Conservation (phyloP, 92 coral and sea anemone genomes). For the Epizoanthus stellaris region DNA sequence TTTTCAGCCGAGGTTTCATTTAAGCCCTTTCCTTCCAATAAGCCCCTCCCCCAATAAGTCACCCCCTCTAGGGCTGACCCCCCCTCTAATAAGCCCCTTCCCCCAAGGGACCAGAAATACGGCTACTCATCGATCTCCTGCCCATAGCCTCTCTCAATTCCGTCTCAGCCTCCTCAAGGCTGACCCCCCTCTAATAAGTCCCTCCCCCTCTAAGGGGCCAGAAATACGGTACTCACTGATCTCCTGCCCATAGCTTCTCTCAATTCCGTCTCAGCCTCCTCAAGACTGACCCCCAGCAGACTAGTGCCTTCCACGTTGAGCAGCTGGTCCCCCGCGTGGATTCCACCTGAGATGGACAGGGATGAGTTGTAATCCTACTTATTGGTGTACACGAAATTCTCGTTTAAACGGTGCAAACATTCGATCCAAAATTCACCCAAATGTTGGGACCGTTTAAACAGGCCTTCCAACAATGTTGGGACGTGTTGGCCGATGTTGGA, state of each 20-base stretch:
- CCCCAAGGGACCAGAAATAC: not conserved
- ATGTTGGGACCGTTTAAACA: too few relatives aligned
- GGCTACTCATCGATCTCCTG: conserved; percentile 57
- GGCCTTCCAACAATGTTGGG: too few relatives aligned
- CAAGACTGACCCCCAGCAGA: conserved; percentile 70
- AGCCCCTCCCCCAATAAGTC: conserved; percentile 55
- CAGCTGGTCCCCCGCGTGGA: conserved; percentile 85
- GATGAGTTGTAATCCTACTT: not conserved
- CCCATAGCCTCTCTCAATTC: conserved; percentile 76
- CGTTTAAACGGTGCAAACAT: too few relatives aligned
- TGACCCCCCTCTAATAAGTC: conserved; percentile 43
- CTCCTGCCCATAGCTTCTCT: conserved; percentile 65
- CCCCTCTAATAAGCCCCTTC: conserved; percentile 8
- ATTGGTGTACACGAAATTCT: not conserved
- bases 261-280: conserved; percentile 80
- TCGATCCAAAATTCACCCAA: too few relatives aligned
- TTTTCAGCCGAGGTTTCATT: too few relatives aligned
- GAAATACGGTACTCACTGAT: conserved; percentile 51
- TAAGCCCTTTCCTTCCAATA: not conserved
- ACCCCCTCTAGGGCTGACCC: conserved; percentile 63
- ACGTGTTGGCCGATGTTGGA: too few relatives aligned
- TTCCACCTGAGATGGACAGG: conserved; percentile 63
- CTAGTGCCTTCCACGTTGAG: conserved; percentile 90
- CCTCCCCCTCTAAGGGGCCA: not conserved
- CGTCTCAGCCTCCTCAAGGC: conserved; percentile 73